These are phyloP conservation scores for Phorcus lineatus DNA, from an alignment of 2,888 invertebrate genomes.

Conservation along the genomic window DNA sequence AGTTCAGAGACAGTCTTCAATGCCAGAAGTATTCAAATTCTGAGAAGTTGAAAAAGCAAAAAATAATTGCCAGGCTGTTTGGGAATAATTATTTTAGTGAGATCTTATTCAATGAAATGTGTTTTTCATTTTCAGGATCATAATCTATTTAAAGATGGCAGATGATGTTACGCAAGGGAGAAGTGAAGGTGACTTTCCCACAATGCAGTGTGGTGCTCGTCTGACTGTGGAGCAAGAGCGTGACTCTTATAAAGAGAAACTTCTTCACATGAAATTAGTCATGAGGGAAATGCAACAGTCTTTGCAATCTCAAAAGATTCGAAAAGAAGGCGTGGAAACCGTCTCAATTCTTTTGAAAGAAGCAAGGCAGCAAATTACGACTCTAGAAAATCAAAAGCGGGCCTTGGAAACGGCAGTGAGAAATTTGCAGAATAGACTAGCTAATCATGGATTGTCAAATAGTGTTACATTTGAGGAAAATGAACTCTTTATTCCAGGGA, in stretches of 20 bases:
- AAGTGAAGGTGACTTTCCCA: background rate
- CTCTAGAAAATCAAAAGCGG: conserved; percentile 50
- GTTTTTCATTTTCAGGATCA: no score
- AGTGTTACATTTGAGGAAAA: conserved; percentile 55
- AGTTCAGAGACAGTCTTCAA: no score
- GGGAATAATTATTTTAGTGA: no score
- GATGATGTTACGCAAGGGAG: background rate
- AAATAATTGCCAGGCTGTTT: no score
- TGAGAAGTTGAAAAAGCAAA: no score
- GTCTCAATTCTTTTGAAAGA: conserved; percentile 62
- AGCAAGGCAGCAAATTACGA: conserved; percentile 53
- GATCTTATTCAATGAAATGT: no score
- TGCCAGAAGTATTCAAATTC: no score
- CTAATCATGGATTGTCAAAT: conserved; percentile 52
- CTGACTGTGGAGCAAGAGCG: conserved; percentile 48
- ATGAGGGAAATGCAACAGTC: conserved; percentile 55
- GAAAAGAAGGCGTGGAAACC: conserved; percentile 62
- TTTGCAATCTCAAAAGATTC: conserved; percentile 52
- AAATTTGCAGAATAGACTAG: conserved; percentile 61
- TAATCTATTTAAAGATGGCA: no score
- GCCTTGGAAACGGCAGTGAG: conserved; percentile 57
- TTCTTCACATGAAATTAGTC: conserved; percentile 53
- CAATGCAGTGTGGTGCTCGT: background rate
- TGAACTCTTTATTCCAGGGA: conserved; percentile 63
- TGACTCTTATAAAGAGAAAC: conserved; percentile 52